Evolutionary conservation across 2,113 vertebrate species (phyloP).

Genomic region (Nematolebias whitei): DNA sequence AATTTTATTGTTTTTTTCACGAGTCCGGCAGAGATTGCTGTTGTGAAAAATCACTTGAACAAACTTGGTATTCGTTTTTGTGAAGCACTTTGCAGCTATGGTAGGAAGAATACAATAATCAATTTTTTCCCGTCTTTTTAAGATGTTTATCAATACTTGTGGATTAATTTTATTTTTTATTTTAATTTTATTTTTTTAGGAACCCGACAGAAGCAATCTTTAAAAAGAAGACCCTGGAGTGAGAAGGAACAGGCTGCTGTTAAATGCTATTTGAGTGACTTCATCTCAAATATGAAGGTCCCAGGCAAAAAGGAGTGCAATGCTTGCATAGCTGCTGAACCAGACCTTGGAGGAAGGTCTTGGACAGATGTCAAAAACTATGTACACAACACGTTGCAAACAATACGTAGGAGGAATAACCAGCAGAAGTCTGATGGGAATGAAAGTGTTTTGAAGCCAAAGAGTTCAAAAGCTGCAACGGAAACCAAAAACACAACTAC

Average conservation of each 20-base stretch:
- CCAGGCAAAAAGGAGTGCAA: slow-evolving; percentile 76
- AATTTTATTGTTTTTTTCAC: too few species aligned
- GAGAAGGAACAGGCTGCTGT: slow-evolving; percentile 73
- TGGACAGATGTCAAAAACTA: slow-evolving; percentile 78
- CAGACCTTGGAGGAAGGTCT: slow-evolving; percentile 67
- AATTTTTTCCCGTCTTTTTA: too few species aligned
- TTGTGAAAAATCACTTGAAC: too few species aligned
- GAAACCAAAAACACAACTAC: slow-evolving; percentile 28
- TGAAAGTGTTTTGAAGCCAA: slow-evolving; percentile 25
- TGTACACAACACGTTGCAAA: slow-evolving; percentile 75
- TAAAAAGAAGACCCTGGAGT: slow-evolving; percentile 71
- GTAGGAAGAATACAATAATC: too few species aligned
- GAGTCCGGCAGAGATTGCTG: too few species aligned
- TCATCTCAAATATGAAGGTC: slow-evolving; percentile 68
- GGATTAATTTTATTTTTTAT: too few species aligned
- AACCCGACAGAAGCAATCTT: slow-evolving; percentile 32
- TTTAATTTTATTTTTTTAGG: slow-evolving; percentile 49
- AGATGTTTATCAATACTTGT: background rate
- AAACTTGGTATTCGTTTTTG: too few species aligned
- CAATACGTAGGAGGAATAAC: slow-evolving; percentile 61
- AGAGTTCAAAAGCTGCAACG: slow-evolving; percentile 27
- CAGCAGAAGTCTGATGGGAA: slow-evolving; percentile 41
- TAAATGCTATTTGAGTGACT: slow-evolving; percentile 63
- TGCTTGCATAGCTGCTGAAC: slow-evolving; percentile 72
- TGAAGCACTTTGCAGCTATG: too few species aligned